A percentile compares a stretch with the other conserved stretches of the same genome.
phyloP scores from a whole-genome alignment of 2,113 vertebrate genomes.

The Melozone crissalis region DNA sequence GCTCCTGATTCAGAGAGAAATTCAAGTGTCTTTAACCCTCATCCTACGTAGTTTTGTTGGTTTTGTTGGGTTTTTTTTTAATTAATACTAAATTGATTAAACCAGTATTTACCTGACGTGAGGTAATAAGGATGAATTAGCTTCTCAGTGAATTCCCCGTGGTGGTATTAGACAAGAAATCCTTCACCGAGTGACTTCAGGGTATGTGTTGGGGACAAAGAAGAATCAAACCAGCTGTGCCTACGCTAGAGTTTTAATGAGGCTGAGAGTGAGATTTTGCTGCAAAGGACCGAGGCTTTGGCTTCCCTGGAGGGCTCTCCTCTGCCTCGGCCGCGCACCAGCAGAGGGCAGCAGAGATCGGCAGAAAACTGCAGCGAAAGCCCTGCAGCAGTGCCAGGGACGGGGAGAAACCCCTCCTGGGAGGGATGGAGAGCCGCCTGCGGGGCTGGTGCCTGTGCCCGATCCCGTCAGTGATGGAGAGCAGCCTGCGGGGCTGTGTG shows the following conservation, averaged over 20 bases:
- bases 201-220: not conserved
- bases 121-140: not conserved
- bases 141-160: not conserved
- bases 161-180: not conserved
- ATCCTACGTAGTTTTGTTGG: no score
- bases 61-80: no score
- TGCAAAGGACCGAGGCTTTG: not conserved
- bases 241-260: not conserved
- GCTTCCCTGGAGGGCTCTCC: not conserved
- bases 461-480: no score
- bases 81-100: not conserved
- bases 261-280: not conserved
- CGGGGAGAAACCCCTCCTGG: fast-evolving
- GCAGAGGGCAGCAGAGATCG: conserved; percentile 72
- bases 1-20: not conserved
- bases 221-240: not conserved
- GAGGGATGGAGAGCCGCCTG: fast-evolving
- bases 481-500: no score
- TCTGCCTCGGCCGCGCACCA: not conserved
- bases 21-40: not conserved
- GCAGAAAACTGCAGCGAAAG: not conserved
- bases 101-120: not conserved
- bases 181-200: not conserved
- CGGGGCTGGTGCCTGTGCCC: no score
- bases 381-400: not conserved